Conservation (phyloP, 2,797 vertebrate genomes). For the Phataginus tricuspis region DNA sequence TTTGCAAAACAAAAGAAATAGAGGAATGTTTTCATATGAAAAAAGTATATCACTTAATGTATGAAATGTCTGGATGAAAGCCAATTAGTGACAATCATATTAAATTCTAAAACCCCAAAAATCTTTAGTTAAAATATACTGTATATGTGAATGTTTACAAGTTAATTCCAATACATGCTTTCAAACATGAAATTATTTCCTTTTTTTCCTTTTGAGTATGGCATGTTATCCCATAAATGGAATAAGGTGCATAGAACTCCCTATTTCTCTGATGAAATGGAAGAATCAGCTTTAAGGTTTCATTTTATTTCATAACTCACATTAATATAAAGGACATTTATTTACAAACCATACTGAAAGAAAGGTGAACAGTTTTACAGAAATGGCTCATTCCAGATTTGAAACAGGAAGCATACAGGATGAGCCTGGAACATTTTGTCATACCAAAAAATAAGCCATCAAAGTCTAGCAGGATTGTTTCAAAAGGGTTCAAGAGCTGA, state of each 20-base stretch:
- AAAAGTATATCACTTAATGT: background rate
- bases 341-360: background rate
- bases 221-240: background rate
- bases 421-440: background rate
- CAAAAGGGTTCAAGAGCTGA: background rate
- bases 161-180: background rate
- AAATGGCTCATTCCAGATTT: background rate
- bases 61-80: slow-evolving; percentile 5
- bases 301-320: background rate
- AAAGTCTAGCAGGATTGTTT: background rate
- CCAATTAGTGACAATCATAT: background rate
- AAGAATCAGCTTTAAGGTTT: background rate
- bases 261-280: background rate
- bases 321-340: background rate
- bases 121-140: background rate
- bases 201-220: background rate
- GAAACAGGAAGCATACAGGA: background rate
- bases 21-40: slow-evolving; percentile 7
- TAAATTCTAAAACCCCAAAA: background rate
- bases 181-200: background rate
- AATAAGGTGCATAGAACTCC: background rate
- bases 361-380: background rate
- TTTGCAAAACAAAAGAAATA: slow-evolving; percentile 28
- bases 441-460: background rate
- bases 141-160: background rate